Evolutionary conservation across 1,140 invertebrate species (phyloP), one percentile per base, ranked within the genome.

Genomic region (Trialeurodes vaporariorum): DNA sequence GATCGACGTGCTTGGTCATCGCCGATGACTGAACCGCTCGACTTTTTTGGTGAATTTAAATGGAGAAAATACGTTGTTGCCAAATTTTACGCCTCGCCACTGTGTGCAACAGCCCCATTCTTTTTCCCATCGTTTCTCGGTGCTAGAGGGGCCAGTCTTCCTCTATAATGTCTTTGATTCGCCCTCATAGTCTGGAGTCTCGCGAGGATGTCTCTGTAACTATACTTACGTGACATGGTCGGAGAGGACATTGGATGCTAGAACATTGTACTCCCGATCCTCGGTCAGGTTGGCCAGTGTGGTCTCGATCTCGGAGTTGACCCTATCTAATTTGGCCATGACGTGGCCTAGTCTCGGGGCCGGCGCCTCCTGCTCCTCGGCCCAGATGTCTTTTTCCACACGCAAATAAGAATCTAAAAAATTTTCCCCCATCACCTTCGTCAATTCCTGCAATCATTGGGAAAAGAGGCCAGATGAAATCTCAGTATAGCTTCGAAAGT

Each of bases 281-380:
- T 22, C 58, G 24, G 40, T 40, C n/a, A 26, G 17, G 34, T 27
- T 70, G 65, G 34, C 58, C 58, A 61, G 63, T 58, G 25, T 67
- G 40, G 26, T 63, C 40, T 73, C 73, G 25, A 73, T 68, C 60
- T 73, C 72, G 13, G 67, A 40, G 9, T 69, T 70, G 27, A 72
- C 62, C 68, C 63, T 69, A 26, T 73, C 73, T 25, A 74, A 60
- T 69, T 70, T 69, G 12, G 72, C 67, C 69, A 74, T 72, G 12
- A 67, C 71, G 64, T 74, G 71, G 17, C 72, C 72, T 65, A 69
- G 67, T 66, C 73, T 69, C 1, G 74, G 72, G 27, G 72, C 73
- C 2, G 74, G 74, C 1, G 74, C 73, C 21, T 67, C 63, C 67
- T 69, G 71, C 63, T 75, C 74, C 68, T 75, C 74, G 27, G 64